Evolutionary conservation across 2,888 invertebrate genomes (phyloP).

Genomic region (Meteorus cinctellus): DNA sequence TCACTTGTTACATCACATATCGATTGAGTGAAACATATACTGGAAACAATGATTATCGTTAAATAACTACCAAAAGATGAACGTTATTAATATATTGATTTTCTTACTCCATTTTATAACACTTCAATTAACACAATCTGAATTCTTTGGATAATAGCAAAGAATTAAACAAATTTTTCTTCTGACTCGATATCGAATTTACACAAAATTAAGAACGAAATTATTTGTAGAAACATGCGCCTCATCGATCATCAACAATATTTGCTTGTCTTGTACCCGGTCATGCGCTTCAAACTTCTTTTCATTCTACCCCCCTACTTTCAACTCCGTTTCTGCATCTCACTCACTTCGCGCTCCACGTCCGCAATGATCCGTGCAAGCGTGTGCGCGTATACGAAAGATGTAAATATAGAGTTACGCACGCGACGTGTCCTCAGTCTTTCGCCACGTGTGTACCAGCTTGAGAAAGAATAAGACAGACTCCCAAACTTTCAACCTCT

Average conservation of each 20-base stretch:
- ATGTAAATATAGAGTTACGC: slow-evolving; percentile 65
- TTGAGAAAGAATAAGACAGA: slow-evolving; percentile 50
- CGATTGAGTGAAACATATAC: no score
- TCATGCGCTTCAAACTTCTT: slow-evolving; percentile 26
- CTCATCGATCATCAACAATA: neutral
- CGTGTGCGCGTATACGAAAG: slow-evolving; percentile 46
- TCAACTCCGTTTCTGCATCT: slow-evolving; percentile 35
- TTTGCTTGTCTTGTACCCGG: neutral
- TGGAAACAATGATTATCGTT: no score
- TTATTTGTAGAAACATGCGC: no score
- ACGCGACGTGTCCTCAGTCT: slow-evolving; percentile 60
- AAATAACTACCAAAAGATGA: no score
- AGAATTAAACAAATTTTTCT: no score
- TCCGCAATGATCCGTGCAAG: slow-evolving; percentile 37
- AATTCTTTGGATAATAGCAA: no score
- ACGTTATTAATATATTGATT: no score
- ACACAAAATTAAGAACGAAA: no score
- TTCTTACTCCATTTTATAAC: no score
- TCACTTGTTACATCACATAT: no score
- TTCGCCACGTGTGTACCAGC: slow-evolving; percentile 67
- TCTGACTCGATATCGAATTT: no score
- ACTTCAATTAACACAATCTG: no score
- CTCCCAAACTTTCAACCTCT: neutral
- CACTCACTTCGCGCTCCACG: slow-evolving; percentile 45
- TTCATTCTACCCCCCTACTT: neutral